Percentiles rank a stretch among this genome's conserved stretches.
Evolutionary conservation across 2,113 vertebrate genomes (phyloP).

Genomic region (rabbit (Oryctolagus cuniculus)): DNA sequence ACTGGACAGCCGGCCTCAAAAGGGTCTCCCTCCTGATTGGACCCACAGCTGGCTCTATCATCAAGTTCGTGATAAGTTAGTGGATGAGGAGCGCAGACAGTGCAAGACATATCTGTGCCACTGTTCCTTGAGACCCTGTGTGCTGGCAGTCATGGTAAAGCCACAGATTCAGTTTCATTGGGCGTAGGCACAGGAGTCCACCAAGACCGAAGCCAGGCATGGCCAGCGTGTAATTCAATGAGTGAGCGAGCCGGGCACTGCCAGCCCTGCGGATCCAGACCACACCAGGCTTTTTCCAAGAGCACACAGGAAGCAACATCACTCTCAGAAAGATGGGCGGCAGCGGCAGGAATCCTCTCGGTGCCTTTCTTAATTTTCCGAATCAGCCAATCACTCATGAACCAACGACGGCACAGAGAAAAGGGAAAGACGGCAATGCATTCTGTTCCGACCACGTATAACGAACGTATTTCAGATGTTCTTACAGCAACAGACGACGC

Average conservation of each 20-base stretch:
- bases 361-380: background rate
- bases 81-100: background rate
- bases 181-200: background rate
- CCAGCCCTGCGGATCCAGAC: background rate
- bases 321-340: background rate
- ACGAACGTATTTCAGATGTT: too few relatives aligned
- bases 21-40: background rate
- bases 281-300: background rate
- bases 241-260: background rate
- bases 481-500: too few relatives aligned
- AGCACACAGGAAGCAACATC: background rate
- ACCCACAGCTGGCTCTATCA: background rate
- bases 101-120: fast-evolving
- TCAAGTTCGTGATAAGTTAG: background rate
- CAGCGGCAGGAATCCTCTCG: background rate
- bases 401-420: background rate
- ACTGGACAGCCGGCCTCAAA: background rate
- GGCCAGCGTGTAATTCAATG: background rate
- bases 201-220: background rate
- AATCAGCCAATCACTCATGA: background rate
- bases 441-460: background rate
- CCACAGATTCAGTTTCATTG: background rate
- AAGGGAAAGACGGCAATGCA: background rate
- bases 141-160: fast-evolving
- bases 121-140: background rate